Percentiles rank a stretch among this genome's conserved stretches.
phyloP scores from a whole-genome alignment of 2,888 invertebrate species.

The Limnephilus lunatus region DNA sequence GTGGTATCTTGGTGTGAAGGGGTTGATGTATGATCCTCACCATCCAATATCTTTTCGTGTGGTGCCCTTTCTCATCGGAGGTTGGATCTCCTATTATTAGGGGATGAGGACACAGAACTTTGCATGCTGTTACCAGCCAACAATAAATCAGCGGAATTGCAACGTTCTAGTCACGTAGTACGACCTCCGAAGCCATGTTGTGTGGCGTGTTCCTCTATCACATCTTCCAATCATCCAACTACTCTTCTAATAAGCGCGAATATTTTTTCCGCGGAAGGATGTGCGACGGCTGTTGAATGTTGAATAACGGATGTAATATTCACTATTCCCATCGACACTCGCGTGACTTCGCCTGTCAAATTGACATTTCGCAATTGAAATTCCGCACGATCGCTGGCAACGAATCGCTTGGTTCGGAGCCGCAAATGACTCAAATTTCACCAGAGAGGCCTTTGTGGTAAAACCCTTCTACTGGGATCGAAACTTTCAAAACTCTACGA shows the following conservation, averaged over 20 bases:
- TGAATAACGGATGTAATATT: conserved; percentile 40
- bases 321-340: conserved; percentile 43
- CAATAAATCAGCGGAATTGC: too few species aligned
- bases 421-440: neutral
- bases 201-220: neutral
- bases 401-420: conserved; percentile 35
- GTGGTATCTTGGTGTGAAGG: neutral
- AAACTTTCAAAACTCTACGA: neutral
- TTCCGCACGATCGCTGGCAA: conserved; percentile 42
- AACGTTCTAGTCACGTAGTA: neutral
- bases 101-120: neutral
- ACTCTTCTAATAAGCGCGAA: neutral
- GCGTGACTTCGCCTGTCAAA: conserved; percentile 50
- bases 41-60: neutral
- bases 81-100: neutral
- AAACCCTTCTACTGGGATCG: neutral
- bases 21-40: neutral
- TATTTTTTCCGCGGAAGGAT: neutral
- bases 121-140: too few species aligned
- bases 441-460: neutral
- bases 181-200: neutral
- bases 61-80: neutral
- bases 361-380: conserved; percentile 53
- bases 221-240: neutral
- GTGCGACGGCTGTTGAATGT: conserved; percentile 4